Base-by-base conservation (phyloP, 1,140 invertebrate species). In the Mesaphorura yosii region DNA sequence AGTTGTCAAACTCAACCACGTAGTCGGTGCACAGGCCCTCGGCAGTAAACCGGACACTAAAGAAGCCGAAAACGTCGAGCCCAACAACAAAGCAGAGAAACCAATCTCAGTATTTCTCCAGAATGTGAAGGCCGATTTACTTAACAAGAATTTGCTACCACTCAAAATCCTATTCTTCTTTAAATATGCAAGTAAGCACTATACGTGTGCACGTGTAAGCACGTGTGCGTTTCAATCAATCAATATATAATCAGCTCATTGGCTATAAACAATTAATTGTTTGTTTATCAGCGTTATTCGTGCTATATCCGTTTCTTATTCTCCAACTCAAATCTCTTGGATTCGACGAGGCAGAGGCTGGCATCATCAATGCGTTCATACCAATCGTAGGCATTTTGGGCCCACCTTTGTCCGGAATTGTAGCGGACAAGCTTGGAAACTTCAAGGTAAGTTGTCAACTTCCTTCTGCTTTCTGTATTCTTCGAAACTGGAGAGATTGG, bases 301-400 rank as follows among this genome's bases (percentile, higher is more conserved):
- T 84, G 29, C 72, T 90, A 27, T 83, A 88, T 65, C 86, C 86
- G 1, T 90, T 87, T 68, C 70, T 89, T 63, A 85, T 85, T 2
- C 81, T 89, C 46, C 86, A 88, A 66, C 88, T 88, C 84, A 75
- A 82, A 58, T 80, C 85, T 64, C 66, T 89, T 44, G 86, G 86
- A 42, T 82, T 89, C 62, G 83, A 81, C 53, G 78, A 85, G 6
- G 80, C 84, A 66, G 84, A 90, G 71, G 83, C 84, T 1, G 84
- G 84, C n/a, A 81, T 88, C 57, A 88, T 88, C 77, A 86, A 83
- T 17, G 81, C 85, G 3, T 75, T 87, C 1, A 84, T 83, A 41
- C 85, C 86, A 1, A 75, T 87, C 46, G 73, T 85, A 1, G 79
- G 80, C 27, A 81, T 87, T 54, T 70, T 87, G 26, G 85, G 85